Conservation (phyloP, 2,113 vertebrate species). For the Pandion haliaetus region DNA sequence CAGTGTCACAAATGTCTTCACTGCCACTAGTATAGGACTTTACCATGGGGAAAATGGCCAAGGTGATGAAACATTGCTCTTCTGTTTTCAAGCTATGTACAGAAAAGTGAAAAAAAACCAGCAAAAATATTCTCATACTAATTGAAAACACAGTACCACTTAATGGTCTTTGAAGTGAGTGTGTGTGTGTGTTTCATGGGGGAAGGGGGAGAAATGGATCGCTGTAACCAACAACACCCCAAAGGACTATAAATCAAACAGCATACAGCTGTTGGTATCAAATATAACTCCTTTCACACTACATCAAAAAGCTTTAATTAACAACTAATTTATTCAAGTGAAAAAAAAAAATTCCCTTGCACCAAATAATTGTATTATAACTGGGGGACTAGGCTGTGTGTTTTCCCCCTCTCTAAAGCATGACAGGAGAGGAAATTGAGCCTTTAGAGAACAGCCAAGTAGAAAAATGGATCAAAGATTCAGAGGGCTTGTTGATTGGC, state of each 20-base stretch:
- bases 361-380: conserved; percentile 55
- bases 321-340: conserved; percentile 68
- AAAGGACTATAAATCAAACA: conserved; percentile 64
- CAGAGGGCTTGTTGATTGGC: background rate
- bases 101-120: background rate
- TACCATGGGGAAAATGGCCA: background rate
- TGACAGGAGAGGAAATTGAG: conserved; percentile 53
- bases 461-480: conserved; percentile 65
- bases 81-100: background rate
- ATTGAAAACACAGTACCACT: background rate
- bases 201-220: background rate
- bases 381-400: background rate
- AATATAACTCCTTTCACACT: conserved; percentile 14
- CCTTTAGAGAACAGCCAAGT: conserved; percentile 45
- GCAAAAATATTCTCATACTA: background rate
- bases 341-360: conserved; percentile 33
- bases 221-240: conserved; percentile 27
- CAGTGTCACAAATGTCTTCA: background rate
- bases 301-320: conserved; percentile 75
- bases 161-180: background rate
- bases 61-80: background rate
- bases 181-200: background rate
- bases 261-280: conserved; percentile 55
- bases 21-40: background rate
- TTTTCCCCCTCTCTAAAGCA: background rate